Percentiles rank a stretch among this genome's conserved stretches.
Evolutionary conservation across 2,113 vertebrate species (phyloP).

Genomic region (Dromaius novaehollandiae): DNA sequence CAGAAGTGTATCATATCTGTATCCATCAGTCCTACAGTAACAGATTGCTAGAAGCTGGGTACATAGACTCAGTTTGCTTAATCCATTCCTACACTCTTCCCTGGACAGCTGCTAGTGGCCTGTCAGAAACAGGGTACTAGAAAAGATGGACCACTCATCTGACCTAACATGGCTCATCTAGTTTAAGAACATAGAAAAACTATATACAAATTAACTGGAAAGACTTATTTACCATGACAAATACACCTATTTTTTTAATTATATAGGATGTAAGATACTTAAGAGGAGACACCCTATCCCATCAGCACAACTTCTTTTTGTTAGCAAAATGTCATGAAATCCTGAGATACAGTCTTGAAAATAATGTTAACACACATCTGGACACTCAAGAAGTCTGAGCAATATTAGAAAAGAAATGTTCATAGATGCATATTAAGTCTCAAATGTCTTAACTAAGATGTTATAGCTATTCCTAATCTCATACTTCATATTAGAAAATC

Average conservation of each 20-base stretch:
- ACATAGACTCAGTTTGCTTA: neutral
- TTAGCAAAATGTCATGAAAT: neutral
- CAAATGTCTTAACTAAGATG: neutral
- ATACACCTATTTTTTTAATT: neutral
- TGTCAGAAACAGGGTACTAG: constrained; percentile 1
- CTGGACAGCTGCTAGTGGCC: constrained; percentile 30
- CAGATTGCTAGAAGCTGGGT: constrained; percentile 23
- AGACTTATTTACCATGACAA: neutral
- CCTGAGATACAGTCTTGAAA: neutral
- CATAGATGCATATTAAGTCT: neutral
- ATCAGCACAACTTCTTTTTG: neutral
- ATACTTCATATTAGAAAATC: neutral
- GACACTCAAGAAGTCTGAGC: neutral
- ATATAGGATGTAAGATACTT: neutral
- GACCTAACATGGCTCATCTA: neutral
- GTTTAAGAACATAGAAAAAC: neutral
- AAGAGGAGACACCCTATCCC: neutral
- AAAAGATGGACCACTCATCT: neutral
- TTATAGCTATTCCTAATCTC: neutral
- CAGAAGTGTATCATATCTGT: neutral
- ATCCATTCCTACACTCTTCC: constrained; percentile 1
- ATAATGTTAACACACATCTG: neutral
- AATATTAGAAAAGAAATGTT: neutral
- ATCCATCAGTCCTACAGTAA: neutral
- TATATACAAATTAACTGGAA: neutral